These are phyloP conservation scores for Apocheima hispidaria DNA, from an alignment of 2,888 invertebrate genomes.

Conservation along the genomic window DNA sequence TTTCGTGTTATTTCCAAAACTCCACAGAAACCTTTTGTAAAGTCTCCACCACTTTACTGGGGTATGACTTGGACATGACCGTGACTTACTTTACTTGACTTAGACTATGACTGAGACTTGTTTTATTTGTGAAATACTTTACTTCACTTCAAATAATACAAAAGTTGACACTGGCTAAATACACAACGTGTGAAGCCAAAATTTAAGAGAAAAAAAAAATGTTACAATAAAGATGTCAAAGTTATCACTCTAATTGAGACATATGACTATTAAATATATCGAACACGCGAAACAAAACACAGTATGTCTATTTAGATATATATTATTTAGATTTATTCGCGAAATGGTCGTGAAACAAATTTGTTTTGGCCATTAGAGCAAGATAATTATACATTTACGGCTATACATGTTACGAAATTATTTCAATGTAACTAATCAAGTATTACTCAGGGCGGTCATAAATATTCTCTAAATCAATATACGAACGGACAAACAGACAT, in stretches of 20 bases:
- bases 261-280: slow-evolving; percentile 14
- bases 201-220: no score
- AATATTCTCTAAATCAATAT: slow-evolving; percentile 46
- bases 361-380: slow-evolving; percentile 36
- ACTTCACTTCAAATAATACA: no score
- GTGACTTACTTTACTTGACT: no score
- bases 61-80: no score
- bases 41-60: no score
- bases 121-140: no score
- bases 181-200: no score
- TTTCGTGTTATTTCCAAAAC: no score
- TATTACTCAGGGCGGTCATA: slow-evolving; percentile 32
- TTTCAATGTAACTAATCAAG: slow-evolving; percentile 20
- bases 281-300: slow-evolving; percentile 16
- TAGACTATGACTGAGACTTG: no score
- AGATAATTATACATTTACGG: slow-evolving; percentile 27
- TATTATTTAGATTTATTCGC: slow-evolving; percentile 33
- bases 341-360: slow-evolving; percentile 39
- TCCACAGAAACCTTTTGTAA: no score
- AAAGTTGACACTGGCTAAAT: no score
- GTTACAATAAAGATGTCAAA: slow-evolving; percentile 18
- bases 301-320: slow-evolving; percentile 20
- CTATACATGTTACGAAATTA: slow-evolving; percentile 15
- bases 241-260: slow-evolving; percentile 16
- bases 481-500: slow-evolving; percentile 37